Conservation (phyloP, 2,888 invertebrate species). For the Aproaerema taeniolella region DNA sequence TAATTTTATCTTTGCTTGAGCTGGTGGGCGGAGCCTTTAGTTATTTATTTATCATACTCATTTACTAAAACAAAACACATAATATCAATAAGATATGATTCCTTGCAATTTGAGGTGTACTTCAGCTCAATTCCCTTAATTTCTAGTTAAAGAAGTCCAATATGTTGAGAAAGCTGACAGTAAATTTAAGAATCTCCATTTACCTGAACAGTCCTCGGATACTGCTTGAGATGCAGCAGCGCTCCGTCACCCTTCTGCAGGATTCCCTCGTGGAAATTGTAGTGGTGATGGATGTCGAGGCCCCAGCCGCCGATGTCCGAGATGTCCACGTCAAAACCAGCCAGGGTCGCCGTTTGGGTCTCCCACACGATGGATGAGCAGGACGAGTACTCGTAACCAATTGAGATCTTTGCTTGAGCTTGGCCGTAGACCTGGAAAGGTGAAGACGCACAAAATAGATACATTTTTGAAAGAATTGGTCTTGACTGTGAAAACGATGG, state of each 20-base stretch:
- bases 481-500: too few relatives aligned
- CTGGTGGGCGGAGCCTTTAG: too few relatives aligned
- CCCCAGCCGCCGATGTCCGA: conserved; percentile 99
- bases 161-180: not conserved
- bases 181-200: not conserved
- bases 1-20: too few relatives aligned
- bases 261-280: conserved; percentile 98
- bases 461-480: too few relatives aligned
- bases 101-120: too few relatives aligned
- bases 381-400: conserved; percentile 95
- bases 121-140: too few relatives aligned
- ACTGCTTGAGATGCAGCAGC: conserved; percentile 94
- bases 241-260: conserved; percentile 98
- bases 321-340: conserved; percentile 97
- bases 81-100: too few relatives aligned
- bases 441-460: too few relatives aligned
- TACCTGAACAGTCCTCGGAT: conserved; percentile 90
- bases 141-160: not conserved
- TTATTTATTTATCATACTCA: too few relatives aligned
- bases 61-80: too few relatives aligned
- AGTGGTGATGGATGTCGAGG: conserved; percentile 97
- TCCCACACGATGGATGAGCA: conserved; percentile 96
- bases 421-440: conserved; percentile 84
- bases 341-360: conserved; percentile 93
- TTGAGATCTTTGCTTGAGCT: conserved; percentile 90